Base-by-base conservation (phyloP, 2,113 vertebrate genomes). In the Dissostichus mawsoni region DNA sequence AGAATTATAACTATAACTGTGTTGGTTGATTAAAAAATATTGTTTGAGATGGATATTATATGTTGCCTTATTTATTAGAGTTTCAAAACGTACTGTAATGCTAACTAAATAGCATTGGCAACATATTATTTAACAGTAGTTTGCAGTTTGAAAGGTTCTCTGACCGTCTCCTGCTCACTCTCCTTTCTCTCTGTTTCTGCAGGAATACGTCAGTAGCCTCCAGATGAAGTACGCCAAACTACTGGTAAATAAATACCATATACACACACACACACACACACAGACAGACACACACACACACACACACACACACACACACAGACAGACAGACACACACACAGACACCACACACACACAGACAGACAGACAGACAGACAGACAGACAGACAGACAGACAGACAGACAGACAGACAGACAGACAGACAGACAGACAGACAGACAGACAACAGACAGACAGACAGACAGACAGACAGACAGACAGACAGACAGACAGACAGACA, bases 171-270 rank as follows among this genome's bases (percentile, higher is more conserved):
- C 29, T 61, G 58, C 6, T 81, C 8, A 45, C 57, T 76, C 17
- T 20, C 51, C 56, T 5, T 33, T 0, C 59, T 52, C 16, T 45
- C 5, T 80, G 16, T 64, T 51, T 76, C 80, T 69, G 3, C 61
- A 99, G 98, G 96, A 96, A 10, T 95, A 93, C 13, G 67, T 89
- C 56, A 94, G 55, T 0, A 86, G 95, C 18, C 95, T 98, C 74
- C 96, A 97, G 89, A 59, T 83, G 66, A 98, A 96, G 81, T 98
- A 99, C 85, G 97, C 96, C 91, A 97, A 96, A 75, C 94, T 99
- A 61, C 92, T 98, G 97, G 98, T 99, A 95, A 68, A 96, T 93
- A 63, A 62, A 11, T 14, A 17, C 67, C 56, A 17, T 6, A 20
- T 25, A 51, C 50, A 76, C 47, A 69, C 8, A 5, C 4, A n/a